Evolutionary conservation across 2,888 invertebrate species (phyloP), one percentile per base, ranked within the genome.

Genomic region (Drosophila histrio): DNA sequence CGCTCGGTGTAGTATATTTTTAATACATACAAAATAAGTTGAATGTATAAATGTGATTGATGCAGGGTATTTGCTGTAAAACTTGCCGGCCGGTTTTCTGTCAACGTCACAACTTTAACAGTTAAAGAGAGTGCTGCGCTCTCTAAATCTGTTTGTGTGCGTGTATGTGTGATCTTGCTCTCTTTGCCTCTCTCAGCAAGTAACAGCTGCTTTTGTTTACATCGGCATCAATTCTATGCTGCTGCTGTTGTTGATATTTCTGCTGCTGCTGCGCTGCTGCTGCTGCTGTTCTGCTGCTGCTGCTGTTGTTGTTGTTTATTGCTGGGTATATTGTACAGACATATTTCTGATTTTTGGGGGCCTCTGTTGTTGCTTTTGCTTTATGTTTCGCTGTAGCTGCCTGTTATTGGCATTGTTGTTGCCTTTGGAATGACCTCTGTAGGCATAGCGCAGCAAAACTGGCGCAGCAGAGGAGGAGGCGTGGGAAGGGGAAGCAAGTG

Each of bases 381-480:
- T 78, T 78, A 71, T 85, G 79, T 61, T 61, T 78, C 53, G 50
- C 54, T 57, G 63, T 69, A 49, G 46, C 57, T 79, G 73, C 39
- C 57, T 79, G 74, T 65, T 79, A 63, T 79, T 60, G 69, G 76
- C 74, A 62, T 86, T 88, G 87, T 89, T 88, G 88, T 89, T 90
- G 90, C 85, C 87, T 85, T 89, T 89, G 88, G 85, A 87, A 85
- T 90, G 89, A 89, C 89, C 89, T 89, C 89, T 89, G 80, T 84
- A 86, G 81, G 85, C 84, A 72, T 68, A 77, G 49, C 64, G 66
- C 47, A 63, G 63, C 61, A 30, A 17, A 38, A 34, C 36, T 60
- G 43, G 39, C 32, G 36, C 17, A 17, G 11, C 17, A 36, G 34
- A 9, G 19, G 15, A 11, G 11, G 58, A 15, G 9, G 19, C 2